Evolutionary conservation across 37 sponge, comb jelly and placozoan species (phyloP).

Genomic region (Cladorhizidae sp.): DNA sequence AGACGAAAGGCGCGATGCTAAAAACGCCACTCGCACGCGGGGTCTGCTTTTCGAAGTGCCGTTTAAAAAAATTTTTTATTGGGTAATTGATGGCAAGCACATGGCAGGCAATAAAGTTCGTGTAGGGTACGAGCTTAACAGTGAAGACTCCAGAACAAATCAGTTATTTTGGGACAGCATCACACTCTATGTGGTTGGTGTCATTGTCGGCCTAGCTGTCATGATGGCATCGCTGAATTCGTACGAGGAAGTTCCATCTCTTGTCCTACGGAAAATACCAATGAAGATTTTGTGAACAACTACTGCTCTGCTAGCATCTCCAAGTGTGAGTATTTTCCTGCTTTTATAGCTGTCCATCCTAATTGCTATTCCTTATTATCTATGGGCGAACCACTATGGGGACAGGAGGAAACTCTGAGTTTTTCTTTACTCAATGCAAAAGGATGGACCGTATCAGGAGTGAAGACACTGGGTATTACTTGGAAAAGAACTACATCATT

Average conservation of each 20-base stretch:
- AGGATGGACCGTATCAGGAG: conserved; percentile 59
- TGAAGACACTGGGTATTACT: conserved; percentile 39
- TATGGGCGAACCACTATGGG: conserved; percentile 59
- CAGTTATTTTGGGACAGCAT: conserved; percentile 75
- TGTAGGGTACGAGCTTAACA: no score
- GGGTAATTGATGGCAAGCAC: no score
- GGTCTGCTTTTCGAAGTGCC: no score
- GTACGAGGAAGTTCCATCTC: conserved; percentile 32
- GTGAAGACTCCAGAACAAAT: conserved; percentile 27
- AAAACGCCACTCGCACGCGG: no score
- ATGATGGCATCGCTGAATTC: conserved; percentile 54
- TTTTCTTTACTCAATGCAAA: conserved; percentile 34
- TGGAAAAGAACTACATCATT: conserved; percentile 34
- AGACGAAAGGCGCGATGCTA: no score
- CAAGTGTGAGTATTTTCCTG: conserved; percentile 34
- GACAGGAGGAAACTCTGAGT: conserved; percentile 54
- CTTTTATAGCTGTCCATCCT: conserved; percentile 53
- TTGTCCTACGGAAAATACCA: neutral
- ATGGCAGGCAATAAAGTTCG: no score
- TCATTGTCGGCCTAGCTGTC: conserved; percentile 42
- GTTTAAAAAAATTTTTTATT: no score
- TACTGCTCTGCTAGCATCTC: conserved; percentile 46
- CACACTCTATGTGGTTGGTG: conserved; percentile 54
- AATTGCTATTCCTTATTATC: conserved; percentile 51
- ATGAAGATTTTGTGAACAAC: conserved; percentile 39